A percentile compares a stretch with the other conserved stretches of the same genome.
These are phyloP conservation scores for Oxyruncus cristatus DNA, from an alignment of 2,113 vertebrate genomes.

Conservation along the genomic window DNA sequence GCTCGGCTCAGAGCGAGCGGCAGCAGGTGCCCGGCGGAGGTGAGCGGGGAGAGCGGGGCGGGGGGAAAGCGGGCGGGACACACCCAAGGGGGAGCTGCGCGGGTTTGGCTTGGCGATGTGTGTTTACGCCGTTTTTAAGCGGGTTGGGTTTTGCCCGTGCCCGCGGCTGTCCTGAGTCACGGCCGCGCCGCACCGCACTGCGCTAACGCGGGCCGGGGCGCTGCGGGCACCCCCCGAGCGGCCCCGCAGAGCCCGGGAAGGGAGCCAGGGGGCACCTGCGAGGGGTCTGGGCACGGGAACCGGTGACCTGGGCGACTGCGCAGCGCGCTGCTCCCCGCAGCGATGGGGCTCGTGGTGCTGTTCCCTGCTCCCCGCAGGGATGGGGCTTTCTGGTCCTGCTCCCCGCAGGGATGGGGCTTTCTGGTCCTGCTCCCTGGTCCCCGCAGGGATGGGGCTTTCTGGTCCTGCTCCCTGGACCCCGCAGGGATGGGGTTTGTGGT, in stretches of 20 bases:
- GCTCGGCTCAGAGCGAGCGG: no score
- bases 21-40: background rate
- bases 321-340: background rate
- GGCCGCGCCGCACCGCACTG: background rate
- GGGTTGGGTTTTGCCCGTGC: fast-evolving
- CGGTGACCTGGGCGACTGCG: background rate
- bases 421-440: no score
- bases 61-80: no score
- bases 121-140: background rate
- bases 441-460: no score
- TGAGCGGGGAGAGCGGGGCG: background rate
- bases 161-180: background rate
- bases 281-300: fast-evolving
- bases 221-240: background rate
- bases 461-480: no score
- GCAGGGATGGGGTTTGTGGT: no score
- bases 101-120: fast-evolving
- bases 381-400: no score
- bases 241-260: background rate
- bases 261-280: background rate
- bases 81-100: background rate
- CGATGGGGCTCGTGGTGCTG: fast-evolving
- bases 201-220: background rate
- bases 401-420: no score
- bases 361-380: no score